Base-by-base conservation (phyloP, 2,888 invertebrate species). In the Limulus polyphemus region DNA sequence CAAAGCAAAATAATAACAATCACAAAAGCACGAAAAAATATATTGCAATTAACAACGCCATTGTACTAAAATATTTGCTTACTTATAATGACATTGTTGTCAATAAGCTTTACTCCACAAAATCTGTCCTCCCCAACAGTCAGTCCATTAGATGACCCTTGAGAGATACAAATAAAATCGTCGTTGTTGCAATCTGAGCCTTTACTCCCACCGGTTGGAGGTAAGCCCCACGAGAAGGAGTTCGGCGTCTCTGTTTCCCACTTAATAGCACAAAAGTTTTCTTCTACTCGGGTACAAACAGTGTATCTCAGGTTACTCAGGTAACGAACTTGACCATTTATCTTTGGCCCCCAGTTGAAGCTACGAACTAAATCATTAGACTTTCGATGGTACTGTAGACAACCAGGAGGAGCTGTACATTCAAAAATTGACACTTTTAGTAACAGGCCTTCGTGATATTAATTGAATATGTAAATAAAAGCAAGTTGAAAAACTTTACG, bases 241-340 rank as follows among this genome's bases (percentile, higher is more conserved):
- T 65, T 65, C 0, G 57, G 55, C 11, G 58, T 61, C 14, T 69
- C 69, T 7, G 69, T 68, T 48, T 70, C 70, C 70, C 70, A 70
- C 60, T 69, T 69, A 50, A 70, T 70, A 55, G 68, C 65, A 54
- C 70, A 70, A 62, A 70, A 70, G 62, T 70, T 70, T 48, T 70
- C 70, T 51, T 70, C 70, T 3, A 70, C 70, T 51, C 70, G 66
- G 32, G 69, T 51, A 54, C 70, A 70, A n/a, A 67, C 65, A 5
- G 70, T 67, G 55, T 70, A 70, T 1, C 70, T 62, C 47, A 70
- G 52, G 52, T 70, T 69, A 50, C 69, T 68, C 60, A 70, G 60
- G 55, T 70, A 70, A 11, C 70, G 62, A 11, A 70, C 70, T 49
- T 65, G 58, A 9, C 61, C 61, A 9, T 69, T 67, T 32, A 70